These are phyloP conservation scores for Lucilia sericata DNA, from an alignment of 1,140 invertebrate genomes.

Conservation along the genomic window DNA sequence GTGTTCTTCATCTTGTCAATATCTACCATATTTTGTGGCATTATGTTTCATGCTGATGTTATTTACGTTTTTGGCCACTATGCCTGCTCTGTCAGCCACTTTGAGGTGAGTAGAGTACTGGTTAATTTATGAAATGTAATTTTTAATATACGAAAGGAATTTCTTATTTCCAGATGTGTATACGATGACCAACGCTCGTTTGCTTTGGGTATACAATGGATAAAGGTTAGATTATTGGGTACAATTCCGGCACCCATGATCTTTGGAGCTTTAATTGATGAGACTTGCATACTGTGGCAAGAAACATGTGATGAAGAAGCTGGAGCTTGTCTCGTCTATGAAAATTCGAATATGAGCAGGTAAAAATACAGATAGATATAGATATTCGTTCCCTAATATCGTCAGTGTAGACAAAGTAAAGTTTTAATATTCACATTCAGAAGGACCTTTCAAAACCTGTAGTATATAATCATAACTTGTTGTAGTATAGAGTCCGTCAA, in stretches of 20 bases:
- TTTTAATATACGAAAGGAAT: not conserved
- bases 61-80: conserved; percentile 81
- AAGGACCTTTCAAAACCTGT: not conserved
- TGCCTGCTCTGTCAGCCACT: conserved; percentile 82
- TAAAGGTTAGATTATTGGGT: conserved; percentile 82
- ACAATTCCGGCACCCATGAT: conserved; percentile 89
- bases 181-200: conserved; percentile 85
- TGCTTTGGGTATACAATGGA: conserved; percentile 89
- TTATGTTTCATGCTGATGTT: conserved; percentile 80
- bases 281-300: conserved; percentile 85
- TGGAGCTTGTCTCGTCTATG: conserved; percentile 78
- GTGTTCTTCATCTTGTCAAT: conserved; percentile 75
- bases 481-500: too few relatives aligned
- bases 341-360: conserved; percentile 79
- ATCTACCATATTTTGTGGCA: conserved; percentile 76
- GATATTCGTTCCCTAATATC: too few relatives aligned
- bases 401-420: too few relatives aligned
- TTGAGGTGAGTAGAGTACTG: conserved; percentile 71
- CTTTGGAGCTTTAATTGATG: conserved; percentile 86
- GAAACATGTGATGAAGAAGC: conserved; percentile 70
- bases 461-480: not conserved
- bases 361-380: too few relatives aligned
- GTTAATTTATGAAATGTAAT: not conserved
- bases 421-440: too few relatives aligned
- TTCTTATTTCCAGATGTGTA: conserved; percentile 75